Percentiles rank a stretch among this genome's conserved stretches.
These are phyloP conservation scores for Oreamnos americanus DNA, from an alignment of 2,113 vertebrate species.

Conservation along the genomic window DNA sequence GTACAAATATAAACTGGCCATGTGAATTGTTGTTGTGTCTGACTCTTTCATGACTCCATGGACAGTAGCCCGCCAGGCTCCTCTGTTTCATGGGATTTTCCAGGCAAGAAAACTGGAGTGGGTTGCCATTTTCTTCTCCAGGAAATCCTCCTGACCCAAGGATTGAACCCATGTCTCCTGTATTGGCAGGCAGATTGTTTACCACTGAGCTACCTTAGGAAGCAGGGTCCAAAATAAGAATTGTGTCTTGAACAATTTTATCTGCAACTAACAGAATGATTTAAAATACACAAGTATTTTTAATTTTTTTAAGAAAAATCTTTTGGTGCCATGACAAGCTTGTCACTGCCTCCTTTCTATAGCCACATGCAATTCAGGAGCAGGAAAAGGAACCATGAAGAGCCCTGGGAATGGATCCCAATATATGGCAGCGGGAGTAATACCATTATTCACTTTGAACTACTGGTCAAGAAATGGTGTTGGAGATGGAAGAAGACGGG, in stretches of 20 bases:
- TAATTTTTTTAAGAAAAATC: background rate
- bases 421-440: background rate
- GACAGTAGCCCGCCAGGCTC: background rate
- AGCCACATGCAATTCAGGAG: background rate
- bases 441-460: background rate
- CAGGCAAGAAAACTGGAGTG: background rate
- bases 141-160: background rate
- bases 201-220: background rate
- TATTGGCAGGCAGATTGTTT: background rate
- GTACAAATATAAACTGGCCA: constrained; percentile 16
- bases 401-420: background rate
- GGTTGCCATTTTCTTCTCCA: background rate
- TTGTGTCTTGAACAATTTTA: background rate
- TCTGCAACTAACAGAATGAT: background rate
- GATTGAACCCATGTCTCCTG: background rate
- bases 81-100: background rate
- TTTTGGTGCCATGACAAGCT: background rate
- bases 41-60: background rate
- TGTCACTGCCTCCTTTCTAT: background rate
- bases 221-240: constrained; percentile 7
- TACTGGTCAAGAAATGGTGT: background rate
- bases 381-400: background rate
- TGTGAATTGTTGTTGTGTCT: background rate
- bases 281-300: background rate
- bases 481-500: background rate